Evolutionary conservation across 2,888 invertebrate species (phyloP), one percentile per base, ranked within the genome.

Genomic region (Cyaniris semiargus): DNA sequence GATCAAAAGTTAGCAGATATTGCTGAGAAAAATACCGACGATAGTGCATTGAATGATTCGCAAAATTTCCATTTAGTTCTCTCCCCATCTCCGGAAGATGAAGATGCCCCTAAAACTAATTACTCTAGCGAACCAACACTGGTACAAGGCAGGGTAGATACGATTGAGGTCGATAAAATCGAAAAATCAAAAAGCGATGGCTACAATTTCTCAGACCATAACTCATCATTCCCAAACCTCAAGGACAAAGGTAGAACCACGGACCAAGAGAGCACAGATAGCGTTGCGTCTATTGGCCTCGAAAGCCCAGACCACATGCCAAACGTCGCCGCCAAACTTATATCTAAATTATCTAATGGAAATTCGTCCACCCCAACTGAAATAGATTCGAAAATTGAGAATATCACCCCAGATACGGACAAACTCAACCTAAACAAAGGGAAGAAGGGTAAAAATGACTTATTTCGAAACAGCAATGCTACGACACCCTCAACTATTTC

Each of bases 401-500:
- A 94, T 76, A 83, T 83, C 27, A 94, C 94, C 10, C 94, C 94
- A 1, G 93, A 94, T 80, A 88, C 89, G 86, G 58, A 83, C 0
- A 90, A 90, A 81, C 79, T 91, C 1, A 88, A 85, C 58, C 81
- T 85, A 0, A 86, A 83, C 74, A 90, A 90, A 83, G 85, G 83
- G 0, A 90, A 89, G 76, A 85, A 87, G 70, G 85, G 84, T 1
- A 92, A 92, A 82, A 90, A 88, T 56, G 94, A 93, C 38, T 90
- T 89, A 0, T 94, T 91, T 80, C 84, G 91, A 78, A 87, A 83
- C 4, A 93, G 90, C 80, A 94, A 92, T 71, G 89, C 87, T 1
- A 92, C 92, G 7, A 94, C 94, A 7, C 93, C 94, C 0, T 94
- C 94, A 1, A 94, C 94, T 0, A 93, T 93, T 81, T 94, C 94